phyloP scores from a whole-genome alignment of 2,888 invertebrate species.

The Lasioglossum lativentre region DNA sequence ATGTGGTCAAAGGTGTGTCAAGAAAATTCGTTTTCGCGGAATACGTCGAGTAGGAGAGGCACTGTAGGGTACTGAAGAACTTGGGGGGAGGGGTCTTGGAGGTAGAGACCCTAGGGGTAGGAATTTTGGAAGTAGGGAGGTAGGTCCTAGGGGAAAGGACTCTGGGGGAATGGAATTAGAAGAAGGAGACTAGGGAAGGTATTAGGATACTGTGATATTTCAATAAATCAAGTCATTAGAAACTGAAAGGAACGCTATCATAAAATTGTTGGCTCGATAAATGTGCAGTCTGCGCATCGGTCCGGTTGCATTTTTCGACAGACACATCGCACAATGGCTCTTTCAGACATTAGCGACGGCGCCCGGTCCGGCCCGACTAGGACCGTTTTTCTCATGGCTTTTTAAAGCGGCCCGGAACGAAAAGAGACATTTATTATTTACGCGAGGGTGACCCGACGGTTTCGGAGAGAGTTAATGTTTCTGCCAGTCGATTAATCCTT shows the following conservation, averaged over 20 bases:
- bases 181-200: too few relatives aligned
- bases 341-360: constrained; percentile 44
- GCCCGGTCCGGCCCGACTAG: constrained; percentile 12
- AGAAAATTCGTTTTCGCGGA: not conserved
- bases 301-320: constrained; percentile 27
- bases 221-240: not conserved
- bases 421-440: constrained; percentile 71
- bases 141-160: too few relatives aligned
- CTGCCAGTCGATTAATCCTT: constrained; percentile 79
- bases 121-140: too few relatives aligned
- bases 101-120: too few relatives aligned
- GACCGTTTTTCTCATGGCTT: constrained; percentile 54
- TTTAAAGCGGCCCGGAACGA: constrained; percentile 61
- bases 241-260: not conserved
- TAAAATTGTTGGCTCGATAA: constrained; percentile 20
- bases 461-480: constrained; percentile 74
- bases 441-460: constrained; percentile 66
- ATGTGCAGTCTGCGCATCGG: constrained; percentile 9
- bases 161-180: too few relatives aligned
- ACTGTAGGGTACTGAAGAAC: too few relatives aligned
- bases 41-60: too few relatives aligned
- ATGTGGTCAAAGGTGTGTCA: not conserved
- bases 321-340: constrained; percentile 34
- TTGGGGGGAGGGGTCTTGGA: too few relatives aligned
- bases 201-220: not conserved